These are phyloP conservation scores for Poeciliopsis presidionis DNA, from an alignment of 2,797 vertebrate species.

Conservation along the genomic window DNA sequence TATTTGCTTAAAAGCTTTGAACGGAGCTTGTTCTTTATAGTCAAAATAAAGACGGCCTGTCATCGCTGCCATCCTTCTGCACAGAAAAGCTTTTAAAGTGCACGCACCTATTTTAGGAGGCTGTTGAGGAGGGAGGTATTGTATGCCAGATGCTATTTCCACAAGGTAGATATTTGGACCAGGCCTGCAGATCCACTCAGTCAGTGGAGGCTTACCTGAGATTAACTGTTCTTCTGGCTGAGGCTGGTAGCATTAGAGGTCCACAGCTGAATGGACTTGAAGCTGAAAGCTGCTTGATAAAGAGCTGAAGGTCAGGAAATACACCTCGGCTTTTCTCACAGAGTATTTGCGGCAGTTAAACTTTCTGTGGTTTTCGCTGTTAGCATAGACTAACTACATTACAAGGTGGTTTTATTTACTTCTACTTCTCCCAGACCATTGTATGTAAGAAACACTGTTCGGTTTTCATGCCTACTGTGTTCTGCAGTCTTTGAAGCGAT, in stretches of 20 bases:
- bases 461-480: background rate
- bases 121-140: constrained; percentile 40
- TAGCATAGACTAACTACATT: constrained; percentile 45
- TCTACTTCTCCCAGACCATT: background rate
- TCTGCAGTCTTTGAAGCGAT: background rate
- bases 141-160: constrained; percentile 77
- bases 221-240: constrained; percentile 80
- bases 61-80: constrained; percentile 45
- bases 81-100: constrained; percentile 54
- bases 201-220: constrained; percentile 80
- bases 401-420: background rate
- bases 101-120: constrained; percentile 69
- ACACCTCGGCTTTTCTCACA: constrained; percentile 52
- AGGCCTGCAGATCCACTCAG: constrained; percentile 71
- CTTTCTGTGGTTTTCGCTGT: constrained; percentile 40
- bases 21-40: constrained; percentile 21
- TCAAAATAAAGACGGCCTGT: constrained; percentile 42
- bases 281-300: constrained; percentile 69
- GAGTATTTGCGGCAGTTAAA: constrained; percentile 60
- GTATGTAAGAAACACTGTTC: background rate
- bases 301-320: constrained; percentile 71
- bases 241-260: constrained; percentile 70
- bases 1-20: constrained; percentile 14
- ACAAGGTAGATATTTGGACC: constrained; percentile 74
- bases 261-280: constrained; percentile 63